These are phyloP conservation scores for Aepyceros melampus DNA, from an alignment of 2,113 vertebrate genomes.

Conservation along the genomic window DNA sequence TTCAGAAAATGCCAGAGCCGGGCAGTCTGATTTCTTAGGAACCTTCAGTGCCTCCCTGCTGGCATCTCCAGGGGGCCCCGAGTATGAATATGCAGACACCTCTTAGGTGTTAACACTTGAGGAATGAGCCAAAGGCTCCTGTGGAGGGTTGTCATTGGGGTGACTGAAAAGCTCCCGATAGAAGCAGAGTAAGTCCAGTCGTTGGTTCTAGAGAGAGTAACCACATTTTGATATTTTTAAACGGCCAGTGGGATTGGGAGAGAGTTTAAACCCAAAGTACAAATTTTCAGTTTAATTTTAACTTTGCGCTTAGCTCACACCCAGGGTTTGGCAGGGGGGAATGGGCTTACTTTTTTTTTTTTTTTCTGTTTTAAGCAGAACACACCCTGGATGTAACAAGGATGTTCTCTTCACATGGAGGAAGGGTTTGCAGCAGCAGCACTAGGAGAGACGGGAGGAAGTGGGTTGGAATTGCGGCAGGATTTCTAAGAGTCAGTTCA, in stretches of 20 bases:
- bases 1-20: background rate
- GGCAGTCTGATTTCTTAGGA: background rate
- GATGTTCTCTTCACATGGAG: background rate
- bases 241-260: slow-evolving; percentile 23
- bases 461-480: background rate
- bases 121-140: background rate
- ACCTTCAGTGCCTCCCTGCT: background rate
- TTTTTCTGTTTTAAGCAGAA: slow-evolving; percentile 24
- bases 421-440: background rate
- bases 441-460: background rate
- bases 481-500: background rate
- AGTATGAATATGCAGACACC: background rate
- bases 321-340: slow-evolving; percentile 62
- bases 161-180: background rate
- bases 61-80: background rate
- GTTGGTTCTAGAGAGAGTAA: background rate
- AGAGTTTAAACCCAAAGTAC: slow-evolving; percentile 61
- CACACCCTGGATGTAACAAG: background rate
- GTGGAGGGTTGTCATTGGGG: background rate
- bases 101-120: background rate
- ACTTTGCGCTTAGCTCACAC: slow-evolving; percentile 64
- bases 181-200: background rate
- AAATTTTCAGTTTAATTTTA: slow-evolving; percentile 74
- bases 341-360: background rate
- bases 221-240: slow-evolving; percentile 58